Base-by-base conservation (phyloP, 2,797 vertebrate species). In the Coregonus ussuriensis region DNA sequence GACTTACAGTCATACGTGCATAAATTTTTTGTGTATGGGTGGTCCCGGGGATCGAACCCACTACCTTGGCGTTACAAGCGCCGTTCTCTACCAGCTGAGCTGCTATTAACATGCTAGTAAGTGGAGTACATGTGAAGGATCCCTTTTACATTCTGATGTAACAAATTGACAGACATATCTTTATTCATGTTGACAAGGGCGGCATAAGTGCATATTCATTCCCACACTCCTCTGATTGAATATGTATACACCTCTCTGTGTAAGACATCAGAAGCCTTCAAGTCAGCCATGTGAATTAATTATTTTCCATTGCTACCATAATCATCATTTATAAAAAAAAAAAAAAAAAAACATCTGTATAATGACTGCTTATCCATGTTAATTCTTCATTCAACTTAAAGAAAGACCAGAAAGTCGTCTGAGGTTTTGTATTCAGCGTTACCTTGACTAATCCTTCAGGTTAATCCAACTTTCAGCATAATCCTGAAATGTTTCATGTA, bases 181-280 rank as follows among this genome's bases (percentile, higher is more conserved):
- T 81, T 80, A 83, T 78, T 86, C 75, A 76, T 85, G 75, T 69
- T 80, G 83, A 72, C 81, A 84, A 77, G 76, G 29, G 18, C 33
- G 53, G 73, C 74, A 76, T 75, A 74, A 79, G 71, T 71, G 74
- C 77, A 85, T 79, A 85, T 86, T 85, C 78, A 77, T 56, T 73
- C 79, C 80, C 41, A 47, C 41, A 47, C 11, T 47, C 74, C 76
- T 79, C 74, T 33, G 56, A 65, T 68, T 79, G 66, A 1, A 71
- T 71, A 7, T 3, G 7, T 47, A 47, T 41, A 41, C 41, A 41
- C 41, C 41, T 41, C 41, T 41, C 4, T 56, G 53, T 56, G 53
- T 56, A 25, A 25, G 25, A 25, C 25, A 25, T 25, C 16, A 15
- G 51, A 53, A 5, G 16, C 25, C 25, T 25, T 25, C 25, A 25